phyloP scores from a whole-genome alignment of 1,140 invertebrate genomes.

The Drosophila jambulina region DNA sequence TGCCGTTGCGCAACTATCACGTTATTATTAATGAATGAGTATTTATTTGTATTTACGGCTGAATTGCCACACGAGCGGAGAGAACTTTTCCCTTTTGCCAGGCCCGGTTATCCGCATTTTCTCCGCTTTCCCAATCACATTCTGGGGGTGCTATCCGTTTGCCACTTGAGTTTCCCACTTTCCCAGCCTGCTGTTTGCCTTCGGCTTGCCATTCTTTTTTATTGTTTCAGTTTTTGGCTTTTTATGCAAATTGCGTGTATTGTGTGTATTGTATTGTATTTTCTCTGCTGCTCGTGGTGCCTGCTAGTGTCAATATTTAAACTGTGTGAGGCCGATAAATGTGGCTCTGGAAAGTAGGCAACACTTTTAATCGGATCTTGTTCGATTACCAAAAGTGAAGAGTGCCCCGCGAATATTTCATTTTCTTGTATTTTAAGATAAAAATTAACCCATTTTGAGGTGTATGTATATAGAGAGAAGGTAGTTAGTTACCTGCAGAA shows the following conservation, averaged over 20 bases:
- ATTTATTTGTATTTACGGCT: constrained; percentile 80
- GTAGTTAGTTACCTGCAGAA: constrained; percentile 86
- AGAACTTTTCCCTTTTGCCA: constrained; percentile 15
- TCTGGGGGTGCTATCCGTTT: constrained; percentile 12
- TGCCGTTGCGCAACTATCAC: constrained; percentile 66
- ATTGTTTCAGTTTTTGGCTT: constrained; percentile 54
- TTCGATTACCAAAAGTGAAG: neutral
- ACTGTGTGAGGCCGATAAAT: constrained; percentile 49
- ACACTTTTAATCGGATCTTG: neutral
- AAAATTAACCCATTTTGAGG: constrained; percentile 48
- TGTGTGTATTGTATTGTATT: constrained; percentile 42
- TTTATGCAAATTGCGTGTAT: constrained; percentile 73
- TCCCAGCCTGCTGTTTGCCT: constrained; percentile 26
- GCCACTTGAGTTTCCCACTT: constrained; percentile 31
- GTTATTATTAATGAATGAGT: constrained; percentile 83
- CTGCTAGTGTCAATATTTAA: constrained; percentile 68
- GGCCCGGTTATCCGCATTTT: constrained; percentile 21
- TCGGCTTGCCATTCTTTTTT: constrained; percentile 22
- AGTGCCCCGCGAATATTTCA: neutral
- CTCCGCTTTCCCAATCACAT: constrained; percentile 34
- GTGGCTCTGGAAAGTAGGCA: constrained; percentile 37
- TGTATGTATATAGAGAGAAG: neutral
- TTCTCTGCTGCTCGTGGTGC: constrained; percentile 21
- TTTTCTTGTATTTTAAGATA: neutral
- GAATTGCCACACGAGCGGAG: constrained; percentile 46